phyloP scores from a whole-genome alignment of 2,797 vertebrate genomes.

The Manis pentadactyla region DNA sequence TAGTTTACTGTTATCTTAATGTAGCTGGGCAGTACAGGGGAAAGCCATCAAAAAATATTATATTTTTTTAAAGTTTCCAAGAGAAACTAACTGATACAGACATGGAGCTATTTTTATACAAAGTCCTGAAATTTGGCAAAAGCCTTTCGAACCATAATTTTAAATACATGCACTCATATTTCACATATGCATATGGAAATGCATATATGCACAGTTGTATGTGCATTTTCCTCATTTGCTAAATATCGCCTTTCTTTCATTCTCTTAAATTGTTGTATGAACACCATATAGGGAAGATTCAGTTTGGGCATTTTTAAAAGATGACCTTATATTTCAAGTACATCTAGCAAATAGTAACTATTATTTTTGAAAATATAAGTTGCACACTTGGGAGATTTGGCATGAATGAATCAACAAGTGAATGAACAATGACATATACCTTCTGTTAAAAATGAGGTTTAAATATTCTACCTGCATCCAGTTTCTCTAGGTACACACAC shows the following conservation, averaged over 20 bases:
- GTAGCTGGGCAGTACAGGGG: conserved; percentile 87
- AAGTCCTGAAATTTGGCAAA: conserved; percentile 82
- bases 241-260: conserved; percentile 76
- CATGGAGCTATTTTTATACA: conserved; percentile 84
- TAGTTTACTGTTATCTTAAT: conserved; percentile 89
- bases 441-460: neutral
- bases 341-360: conserved; percentile 62
- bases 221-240: conserved; percentile 51
- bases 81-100: conserved; percentile 86
- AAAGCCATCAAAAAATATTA: conserved; percentile 86
- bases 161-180: conserved; percentile 78
- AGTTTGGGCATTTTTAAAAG: conserved; percentile 69
- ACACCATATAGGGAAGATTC: conserved; percentile 63
- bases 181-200: conserved; percentile 78
- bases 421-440: conserved; percentile 56
- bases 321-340: conserved; percentile 23
- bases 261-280: conserved; percentile 71
- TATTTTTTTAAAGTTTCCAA: conserved; percentile 82
- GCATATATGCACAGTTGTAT: conserved; percentile 71
- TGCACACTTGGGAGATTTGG: neutral
- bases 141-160: conserved; percentile 73
- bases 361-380: conserved; percentile 56
- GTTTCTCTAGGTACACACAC: neutral
- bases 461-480: neutral
- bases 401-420: neutral